These are phyloP conservation scores for Myotis planiceps DNA, from an alignment of 2,797 vertebrate genomes.

Conservation along the genomic window DNA sequence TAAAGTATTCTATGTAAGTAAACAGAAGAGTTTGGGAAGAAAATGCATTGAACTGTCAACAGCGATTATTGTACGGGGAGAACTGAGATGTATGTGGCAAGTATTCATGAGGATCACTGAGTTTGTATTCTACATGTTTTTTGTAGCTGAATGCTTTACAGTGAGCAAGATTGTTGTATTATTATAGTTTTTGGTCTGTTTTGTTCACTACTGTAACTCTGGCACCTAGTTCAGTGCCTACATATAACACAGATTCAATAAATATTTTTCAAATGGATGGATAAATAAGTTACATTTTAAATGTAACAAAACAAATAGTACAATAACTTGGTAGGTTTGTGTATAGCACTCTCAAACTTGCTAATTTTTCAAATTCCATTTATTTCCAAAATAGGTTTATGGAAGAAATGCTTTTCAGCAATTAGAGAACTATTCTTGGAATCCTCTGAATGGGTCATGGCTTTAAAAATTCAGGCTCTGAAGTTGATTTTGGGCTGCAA, in stretches of 20 bases:
- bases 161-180: neutral
- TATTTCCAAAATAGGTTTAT: conserved; percentile 39
- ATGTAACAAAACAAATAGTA: neutral
- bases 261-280: neutral
- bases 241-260: neutral
- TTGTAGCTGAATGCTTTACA: neutral
- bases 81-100: neutral
- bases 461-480: conserved; percentile 36
- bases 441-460: conserved; percentile 41
- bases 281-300: neutral
- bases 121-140: neutral
- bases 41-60: neutral
- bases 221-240: neutral
- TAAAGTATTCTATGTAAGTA: neutral
- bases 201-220: neutral
- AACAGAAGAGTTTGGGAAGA: neutral
- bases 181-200: neutral
- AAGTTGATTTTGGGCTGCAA: conserved; percentile 51
- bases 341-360: conserved; percentile 22
- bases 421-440: conserved; percentile 59
- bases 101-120: neutral
- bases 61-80: neutral
- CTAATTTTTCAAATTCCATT: conserved; percentile 42
- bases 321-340: neutral
- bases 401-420: conserved; percentile 49